Base-by-base conservation (phyloP, 2,888 invertebrate genomes). In the Chymomyza fuscimana region DNA sequence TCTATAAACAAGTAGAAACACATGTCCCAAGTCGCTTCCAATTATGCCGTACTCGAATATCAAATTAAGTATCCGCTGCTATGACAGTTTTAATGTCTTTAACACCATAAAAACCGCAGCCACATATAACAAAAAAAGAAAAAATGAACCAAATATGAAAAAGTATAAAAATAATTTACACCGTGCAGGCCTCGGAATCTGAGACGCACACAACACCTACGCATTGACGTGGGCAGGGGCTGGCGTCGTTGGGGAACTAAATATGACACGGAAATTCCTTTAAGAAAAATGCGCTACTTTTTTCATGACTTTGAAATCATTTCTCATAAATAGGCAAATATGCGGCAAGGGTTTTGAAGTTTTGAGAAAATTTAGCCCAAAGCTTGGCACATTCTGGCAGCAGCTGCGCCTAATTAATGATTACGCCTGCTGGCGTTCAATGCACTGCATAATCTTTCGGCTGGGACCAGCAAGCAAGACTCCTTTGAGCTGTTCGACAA, bases 401-500 rank as follows among this genome's bases (percentile, higher is more conserved):
- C 88, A 87, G 86, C 88, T 87, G 87, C 82, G 78, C 75, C 78
- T 88, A 88, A 87, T 88, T 87, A 88, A 87, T 87, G 87, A 25
- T 22, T 25, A 78, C 6, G 40, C 12, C 71, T 74, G 79, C 76
- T 73, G 80, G 79, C 87, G 85, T 86, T 87, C 85, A 87, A 85
- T 87, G 83, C 85, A 89, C 86, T 83, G 85, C 79, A 88, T 86
- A 87, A 88, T 88, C 87, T 82, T 76, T 76, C 78, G 78, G 76
- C 81, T 75, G 78, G 61, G 70, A 63, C 59, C 60, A 36, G n/a
- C 32, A 16, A 81, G 72, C 77, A 83, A 9, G 1, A 82, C 87
- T 16, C 81, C 84, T 86, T 86, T 84, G 73, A 63, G 82, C 84
- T 84, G 84, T 86, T 86, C 85, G 63, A 76, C 82, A 82, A 80